Conservation (phyloP, 2,888 invertebrate genomes). For the Volucella zonaria region DNA sequence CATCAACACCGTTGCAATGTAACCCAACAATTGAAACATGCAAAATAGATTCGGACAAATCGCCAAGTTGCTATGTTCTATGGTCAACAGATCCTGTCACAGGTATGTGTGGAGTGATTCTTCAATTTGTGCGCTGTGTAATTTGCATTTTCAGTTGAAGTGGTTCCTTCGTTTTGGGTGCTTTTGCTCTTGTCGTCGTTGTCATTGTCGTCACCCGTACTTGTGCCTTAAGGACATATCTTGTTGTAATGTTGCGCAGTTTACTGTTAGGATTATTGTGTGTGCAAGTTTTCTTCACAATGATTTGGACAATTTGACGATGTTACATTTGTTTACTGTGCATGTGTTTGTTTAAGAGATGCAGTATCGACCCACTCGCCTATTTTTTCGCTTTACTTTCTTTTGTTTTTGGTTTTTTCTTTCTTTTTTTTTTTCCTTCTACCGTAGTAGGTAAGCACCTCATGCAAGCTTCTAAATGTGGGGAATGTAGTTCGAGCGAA, state of each 20-base stretch:
- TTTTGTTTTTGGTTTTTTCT: no score
- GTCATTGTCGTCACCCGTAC: no score
- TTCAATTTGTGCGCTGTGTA: neutral
- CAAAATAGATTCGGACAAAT: constrained; percentile 87
- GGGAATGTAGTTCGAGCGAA: constrained; percentile 13
- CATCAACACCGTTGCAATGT: constrained; percentile 86
- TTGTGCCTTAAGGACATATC: no score
- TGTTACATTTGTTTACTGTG: constrained; percentile 25
- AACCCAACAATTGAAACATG: constrained; percentile 80
- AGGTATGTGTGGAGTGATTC: constrained; percentile 81
- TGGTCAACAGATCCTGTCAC: constrained; percentile 89
- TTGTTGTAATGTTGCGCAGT: constrained; percentile 25
- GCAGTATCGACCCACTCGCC: constrained; percentile 36
- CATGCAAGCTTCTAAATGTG: neutral
- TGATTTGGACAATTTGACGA: no score
- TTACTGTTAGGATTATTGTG: constrained; percentile 37
- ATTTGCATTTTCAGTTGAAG: constrained; percentile 14
- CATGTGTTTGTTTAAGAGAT: constrained; percentile 16
- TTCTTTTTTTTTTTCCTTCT: no score
- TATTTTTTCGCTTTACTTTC: neutral
- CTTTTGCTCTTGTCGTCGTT: neutral
- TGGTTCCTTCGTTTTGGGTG: neutral
- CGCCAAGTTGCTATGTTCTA: constrained; percentile 91
- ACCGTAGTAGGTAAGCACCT: no score
- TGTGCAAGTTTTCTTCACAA: constrained; percentile 34